Evolutionary conservation across 2,888 invertebrate genomes (phyloP).

Genomic region (Idaea dimidiata): DNA sequence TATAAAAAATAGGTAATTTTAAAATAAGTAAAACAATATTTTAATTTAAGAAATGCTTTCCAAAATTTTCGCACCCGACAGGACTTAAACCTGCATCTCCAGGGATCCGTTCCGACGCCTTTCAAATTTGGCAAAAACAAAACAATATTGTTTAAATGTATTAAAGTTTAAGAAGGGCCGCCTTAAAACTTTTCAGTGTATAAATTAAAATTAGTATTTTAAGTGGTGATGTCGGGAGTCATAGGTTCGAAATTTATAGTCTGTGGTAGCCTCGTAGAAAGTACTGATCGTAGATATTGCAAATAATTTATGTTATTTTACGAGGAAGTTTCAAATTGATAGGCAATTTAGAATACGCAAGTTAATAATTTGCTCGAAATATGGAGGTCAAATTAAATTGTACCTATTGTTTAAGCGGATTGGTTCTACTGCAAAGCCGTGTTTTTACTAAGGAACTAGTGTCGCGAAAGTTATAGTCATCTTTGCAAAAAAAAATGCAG

Average conservation of each 20-base stretch:
- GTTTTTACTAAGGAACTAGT: no score
- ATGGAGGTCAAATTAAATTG: background rate
- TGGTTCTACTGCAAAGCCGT: background rate
- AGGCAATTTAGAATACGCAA: background rate
- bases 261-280: background rate
- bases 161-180: background rate
- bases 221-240: conserved; percentile 1
- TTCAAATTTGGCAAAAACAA: no score
- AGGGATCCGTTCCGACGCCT: no score
- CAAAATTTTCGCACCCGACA: no score
- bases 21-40: no score
- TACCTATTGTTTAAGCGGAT: no score
- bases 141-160: background rate
- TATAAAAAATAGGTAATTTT: no score
- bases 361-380: background rate
- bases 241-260: conserved; percentile 2
- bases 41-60: no score
- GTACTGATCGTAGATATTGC: background rate
- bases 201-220: conserved; percentile 5
- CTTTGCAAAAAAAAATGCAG: no score
- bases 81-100: no score
- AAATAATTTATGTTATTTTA: background rate
- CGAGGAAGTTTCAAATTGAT: background rate
- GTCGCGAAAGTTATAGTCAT: no score
- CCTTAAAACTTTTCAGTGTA: conserved; percentile 14